A percentile compares a stretch with the other conserved stretches of the same genome.
phyloP scores from a whole-genome alignment of 2,797 vertebrate genomes.

The Urophycis tenuis region DNA sequence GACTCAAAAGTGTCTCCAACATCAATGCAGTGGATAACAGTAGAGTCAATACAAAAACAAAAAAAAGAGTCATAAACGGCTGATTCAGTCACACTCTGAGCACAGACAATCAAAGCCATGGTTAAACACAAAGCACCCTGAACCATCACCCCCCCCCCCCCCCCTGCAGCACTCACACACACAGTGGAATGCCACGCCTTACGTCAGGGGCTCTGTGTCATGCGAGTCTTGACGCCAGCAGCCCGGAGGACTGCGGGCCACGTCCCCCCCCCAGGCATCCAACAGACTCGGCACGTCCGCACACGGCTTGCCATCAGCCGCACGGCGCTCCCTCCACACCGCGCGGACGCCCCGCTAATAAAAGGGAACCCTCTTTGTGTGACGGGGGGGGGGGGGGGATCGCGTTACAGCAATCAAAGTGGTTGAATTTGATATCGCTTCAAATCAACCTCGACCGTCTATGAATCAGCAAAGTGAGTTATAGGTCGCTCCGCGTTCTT shows the following conservation, averaged over 20 bases:
- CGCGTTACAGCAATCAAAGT: neutral
- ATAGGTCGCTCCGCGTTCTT: neutral
- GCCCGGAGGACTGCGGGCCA: neutral
- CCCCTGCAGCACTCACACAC: neutral
- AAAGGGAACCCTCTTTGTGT: neutral
- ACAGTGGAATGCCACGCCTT: constrained; percentile 24
- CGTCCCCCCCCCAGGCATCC: neutral
- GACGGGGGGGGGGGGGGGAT: too few relatives aligned
- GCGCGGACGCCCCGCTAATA: neutral
- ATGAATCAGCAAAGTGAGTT: neutral
- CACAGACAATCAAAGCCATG: neutral
- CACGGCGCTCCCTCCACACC: neutral
- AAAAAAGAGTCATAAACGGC: neutral
- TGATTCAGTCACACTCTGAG: neutral
- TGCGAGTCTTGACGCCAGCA: neutral
- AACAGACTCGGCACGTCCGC: neutral
- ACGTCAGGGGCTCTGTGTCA: constrained; percentile 22
- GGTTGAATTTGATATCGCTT: neutral
- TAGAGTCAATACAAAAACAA: too few relatives aligned
- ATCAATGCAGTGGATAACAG: too few relatives aligned
- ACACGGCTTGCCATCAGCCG: neutral
- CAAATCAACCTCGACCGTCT: neutral
- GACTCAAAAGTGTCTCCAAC: neutral
- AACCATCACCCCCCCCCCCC: neutral
- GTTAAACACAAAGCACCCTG: neutral